Evolutionary conservation across 2,797 vertebrate genomes (phyloP), one percentile per base, ranked within the genome.

Genomic region (Molossus molossus): DNA sequence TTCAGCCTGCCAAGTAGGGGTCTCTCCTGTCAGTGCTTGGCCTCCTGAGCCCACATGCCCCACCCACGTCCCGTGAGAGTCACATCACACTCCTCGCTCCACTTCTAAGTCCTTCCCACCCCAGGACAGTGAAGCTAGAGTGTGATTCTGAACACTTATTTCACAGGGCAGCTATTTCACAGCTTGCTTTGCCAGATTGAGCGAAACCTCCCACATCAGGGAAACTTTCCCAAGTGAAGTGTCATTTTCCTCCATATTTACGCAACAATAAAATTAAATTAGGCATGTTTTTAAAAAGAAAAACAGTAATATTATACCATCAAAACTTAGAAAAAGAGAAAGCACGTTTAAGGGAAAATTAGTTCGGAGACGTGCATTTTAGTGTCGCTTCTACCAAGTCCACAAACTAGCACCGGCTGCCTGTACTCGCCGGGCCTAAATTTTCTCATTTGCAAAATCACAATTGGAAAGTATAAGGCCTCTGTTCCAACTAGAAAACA

Each of bases 81-180:
- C 57, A 72, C 69, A 75, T 14, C 15, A 45, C 67, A 81, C 64
- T 75, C 69, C 29, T 40, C 18, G 86, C 9, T 14, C 62, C 6
- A 73, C 40, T 88, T 93, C 87, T 87, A 9, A 29, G 45, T 48
- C 33, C 9, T 53, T 62, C 86, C 84, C 89, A 65, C 69, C 84
- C 50, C 27, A 55, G 90, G 67, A 72, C 8, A 6, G 50, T 48
- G 57, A 69, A 86, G 48, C 83, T 13, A 3, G 33, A 13, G 45
- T 87, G 67, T 69, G 94, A 94, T 75, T 87, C 48, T 76, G 14
- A 96, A 90, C 72, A 92, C 80, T 87, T 81, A 95, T 20, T 87
- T 96, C 96, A 97, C 18, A 90, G 87, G 72, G 92, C 95, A 14
- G 58, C 57, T 73, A 91, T 95, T 87, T 93, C 80, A 85, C 91